phyloP scores from a whole-genome alignment of 2,113 vertebrate species.

The Chloropsis cyanopogon region DNA sequence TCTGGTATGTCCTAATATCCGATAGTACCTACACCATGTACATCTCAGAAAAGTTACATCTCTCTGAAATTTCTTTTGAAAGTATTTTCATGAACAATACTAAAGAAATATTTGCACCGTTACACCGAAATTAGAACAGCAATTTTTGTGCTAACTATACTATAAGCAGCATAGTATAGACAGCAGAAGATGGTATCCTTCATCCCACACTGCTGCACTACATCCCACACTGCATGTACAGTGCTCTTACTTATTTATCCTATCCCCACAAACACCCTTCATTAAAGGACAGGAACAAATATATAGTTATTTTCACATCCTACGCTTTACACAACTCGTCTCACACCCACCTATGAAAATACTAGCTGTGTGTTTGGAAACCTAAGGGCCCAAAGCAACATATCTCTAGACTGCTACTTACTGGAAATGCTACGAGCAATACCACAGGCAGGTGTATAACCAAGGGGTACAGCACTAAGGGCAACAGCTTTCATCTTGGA shows the following conservation, averaged over 20 bases:
- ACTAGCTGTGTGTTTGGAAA: not conserved
- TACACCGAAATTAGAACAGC: not conserved
- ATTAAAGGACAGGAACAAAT: slow-evolving; percentile 4
- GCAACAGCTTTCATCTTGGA: not conserved
- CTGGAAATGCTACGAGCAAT: not conserved
- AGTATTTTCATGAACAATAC: not conserved
- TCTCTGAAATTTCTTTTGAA: not conserved
- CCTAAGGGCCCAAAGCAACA: not conserved
- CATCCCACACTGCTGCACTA: not conserved
- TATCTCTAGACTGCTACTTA: not conserved
- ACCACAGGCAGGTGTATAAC: not conserved
- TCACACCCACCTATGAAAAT: slow-evolving; percentile 4
- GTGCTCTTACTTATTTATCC: not conserved
- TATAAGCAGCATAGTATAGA: not conserved
- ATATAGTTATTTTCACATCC: slow-evolving; percentile 12
- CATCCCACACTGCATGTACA: not conserved
- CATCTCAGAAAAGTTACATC: not conserved
- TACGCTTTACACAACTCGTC: not conserved
- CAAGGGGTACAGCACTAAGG: not conserved
- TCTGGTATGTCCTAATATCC: not conserved
- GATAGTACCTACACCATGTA: not conserved
- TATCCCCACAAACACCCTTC: not conserved
- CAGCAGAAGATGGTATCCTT: not conserved
- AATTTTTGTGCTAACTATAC: not conserved
- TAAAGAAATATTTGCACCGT: not conserved